phyloP scores from a whole-genome alignment of 64 coral and sea anemone species.

The Stichodactyla helianthus region DNA sequence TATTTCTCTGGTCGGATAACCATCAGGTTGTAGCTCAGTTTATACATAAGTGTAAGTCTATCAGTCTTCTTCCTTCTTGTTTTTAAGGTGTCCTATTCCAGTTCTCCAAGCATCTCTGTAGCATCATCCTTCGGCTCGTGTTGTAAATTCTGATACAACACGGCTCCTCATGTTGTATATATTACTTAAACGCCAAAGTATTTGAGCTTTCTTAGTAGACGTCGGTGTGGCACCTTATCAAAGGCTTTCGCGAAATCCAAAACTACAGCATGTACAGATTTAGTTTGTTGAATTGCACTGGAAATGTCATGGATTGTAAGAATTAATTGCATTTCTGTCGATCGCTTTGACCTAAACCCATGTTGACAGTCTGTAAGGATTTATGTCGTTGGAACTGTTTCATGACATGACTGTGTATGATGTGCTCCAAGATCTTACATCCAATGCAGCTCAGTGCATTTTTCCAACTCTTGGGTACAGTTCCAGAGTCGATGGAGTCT shows the following conservation, averaged over 20 bases:
- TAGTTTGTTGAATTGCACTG: background rate
- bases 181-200: background rate
- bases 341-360: background rate
- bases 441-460: background rate
- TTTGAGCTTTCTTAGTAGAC: background rate
- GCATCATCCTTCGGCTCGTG: too few relatives aligned
- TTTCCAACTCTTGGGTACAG: background rate
- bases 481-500: too few relatives aligned
- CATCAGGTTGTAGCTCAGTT: too few relatives aligned
- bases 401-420: conserved; percentile 14
- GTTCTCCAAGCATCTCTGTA: too few relatives aligned
- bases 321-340: background rate
- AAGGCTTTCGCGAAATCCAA: too few relatives aligned
- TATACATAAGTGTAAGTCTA: too few relatives aligned
- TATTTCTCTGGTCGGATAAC: too few relatives aligned
- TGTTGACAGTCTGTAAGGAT: conserved; percentile 16
- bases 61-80: too few relatives aligned
- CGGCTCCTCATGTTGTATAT: too few relatives aligned
- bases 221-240: background rate
- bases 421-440: too few relatives aligned
- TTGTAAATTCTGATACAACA: too few relatives aligned
- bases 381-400: background rate
- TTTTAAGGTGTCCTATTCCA: too few relatives aligned
- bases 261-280: background rate
- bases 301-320: background rate